Base-by-base conservation (phyloP, 1,140 invertebrate genomes). In the Lasioglossum baleicum region DNA sequence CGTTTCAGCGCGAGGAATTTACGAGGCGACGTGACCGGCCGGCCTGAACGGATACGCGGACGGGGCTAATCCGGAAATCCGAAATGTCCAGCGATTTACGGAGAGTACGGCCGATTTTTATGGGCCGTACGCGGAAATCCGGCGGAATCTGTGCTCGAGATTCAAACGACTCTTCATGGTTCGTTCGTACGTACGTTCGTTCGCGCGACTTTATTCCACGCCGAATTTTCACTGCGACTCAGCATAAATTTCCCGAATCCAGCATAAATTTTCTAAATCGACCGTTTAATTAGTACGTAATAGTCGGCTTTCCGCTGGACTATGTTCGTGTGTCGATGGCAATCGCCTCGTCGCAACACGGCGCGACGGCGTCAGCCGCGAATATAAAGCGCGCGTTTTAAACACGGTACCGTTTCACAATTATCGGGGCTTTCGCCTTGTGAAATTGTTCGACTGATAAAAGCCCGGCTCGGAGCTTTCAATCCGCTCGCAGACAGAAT, bases 231-330 rank as follows among this genome's bases (percentile, higher is more conserved):
- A 58, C 20, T 13, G 44, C 8, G 26, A 26, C 26, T 26, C 26
- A 1, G 26, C 26, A 1, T 26, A 26, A 26, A 26, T 26, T 42
- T 35, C 31, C 31, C n/a, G n/a, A 35, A 31, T 51, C 61, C 53
- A 35, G 61, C 82, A 84, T 84, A 83, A 84, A 84, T 84, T 84
- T 84, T 73, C 67, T 75, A 83, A 84, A 84, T 84, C 83, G 56
- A 17, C 35, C 68, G 81, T 84, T 84, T 83, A 84, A 84, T 84
- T 84, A 84, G 35, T 63, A 31, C 53, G 56, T 31, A 64, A 78
- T 70, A 44, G 60, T 22, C 56, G 75, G 11, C n/a, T 13, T 11
- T n/a, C 48, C 26, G 79, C 66, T 58, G 15, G 65, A 26, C 56
- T 64, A 35, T 48, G 77, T 79, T 80, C 76, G 71, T 83, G 77